A percentile compares a stretch with the other conserved stretches of the same genome.
phyloP scores from a whole-genome alignment of 2,113 vertebrate species.

The Hippocampus barbouri region DNA sequence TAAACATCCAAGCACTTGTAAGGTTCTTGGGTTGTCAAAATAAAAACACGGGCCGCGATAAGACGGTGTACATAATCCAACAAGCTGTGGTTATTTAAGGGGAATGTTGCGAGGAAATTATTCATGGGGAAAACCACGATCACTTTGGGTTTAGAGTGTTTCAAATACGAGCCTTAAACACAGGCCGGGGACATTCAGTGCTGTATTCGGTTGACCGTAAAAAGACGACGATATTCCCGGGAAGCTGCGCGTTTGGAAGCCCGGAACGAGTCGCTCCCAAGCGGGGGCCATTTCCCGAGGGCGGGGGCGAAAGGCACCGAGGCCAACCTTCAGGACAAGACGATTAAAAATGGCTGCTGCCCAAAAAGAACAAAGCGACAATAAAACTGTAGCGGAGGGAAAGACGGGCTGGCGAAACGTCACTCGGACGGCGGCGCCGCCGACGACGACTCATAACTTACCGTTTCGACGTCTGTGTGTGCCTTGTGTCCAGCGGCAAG shows the following conservation, averaged over 20 bases:
- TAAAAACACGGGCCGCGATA: not conserved
- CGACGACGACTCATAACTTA: constrained; percentile 51
- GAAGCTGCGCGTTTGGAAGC: not conserved
- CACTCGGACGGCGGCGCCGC: not conserved
- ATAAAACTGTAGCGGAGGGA: constrained; percentile 58
- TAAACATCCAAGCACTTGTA: constrained; percentile 40
- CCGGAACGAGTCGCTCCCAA: not conserved
- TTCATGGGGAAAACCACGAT: not conserved
- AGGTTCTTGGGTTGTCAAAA: not conserved
- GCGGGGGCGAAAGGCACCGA: constrained; percentile 38
- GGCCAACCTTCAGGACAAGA: constrained; percentile 61
- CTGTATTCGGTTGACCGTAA: not conserved
- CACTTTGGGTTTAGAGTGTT: not conserved
- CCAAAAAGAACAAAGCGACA: constrained; percentile 77
- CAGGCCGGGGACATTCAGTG: not conserved
- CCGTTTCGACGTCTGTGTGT: constrained; percentile 55
- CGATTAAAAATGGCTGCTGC: constrained; percentile 81
- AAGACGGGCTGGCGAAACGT: constrained; percentile 22
- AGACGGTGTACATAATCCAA: not conserved
- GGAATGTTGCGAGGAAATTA: not conserved
- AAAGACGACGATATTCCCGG: not conserved
- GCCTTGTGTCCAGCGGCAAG: constrained; percentile 38
- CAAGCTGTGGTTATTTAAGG: not conserved
- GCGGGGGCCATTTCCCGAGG: constrained; percentile 6
- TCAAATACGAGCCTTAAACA: not conserved